These are phyloP conservation scores for Cygnus atratus DNA, from an alignment of 2,113 vertebrate species.

Conservation along the genomic window DNA sequence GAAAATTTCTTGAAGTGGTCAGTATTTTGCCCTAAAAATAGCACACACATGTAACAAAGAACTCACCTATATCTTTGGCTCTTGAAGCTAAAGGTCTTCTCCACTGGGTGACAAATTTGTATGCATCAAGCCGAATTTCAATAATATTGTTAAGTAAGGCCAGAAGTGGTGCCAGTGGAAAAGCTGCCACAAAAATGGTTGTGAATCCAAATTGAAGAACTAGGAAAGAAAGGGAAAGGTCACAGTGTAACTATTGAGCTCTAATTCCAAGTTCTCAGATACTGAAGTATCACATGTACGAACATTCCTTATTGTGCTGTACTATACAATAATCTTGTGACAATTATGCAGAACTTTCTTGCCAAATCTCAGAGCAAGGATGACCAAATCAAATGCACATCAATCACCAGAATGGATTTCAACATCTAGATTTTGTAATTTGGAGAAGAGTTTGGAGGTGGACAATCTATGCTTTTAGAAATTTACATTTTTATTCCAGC, in stretches of 20 bases:
- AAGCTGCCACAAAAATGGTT: slow-evolving; percentile 97
- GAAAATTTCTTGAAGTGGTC: not conserved
- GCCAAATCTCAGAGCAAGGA: not conserved
- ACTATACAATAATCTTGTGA: not conserved
- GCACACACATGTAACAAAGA: not conserved
- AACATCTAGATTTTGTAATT: not conserved
- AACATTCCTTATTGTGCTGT: not conserved
- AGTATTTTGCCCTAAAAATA: not conserved
- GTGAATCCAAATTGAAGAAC: slow-evolving; percentile 97
- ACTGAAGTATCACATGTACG: not conserved
- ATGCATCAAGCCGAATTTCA: slow-evolving; percentile 95
- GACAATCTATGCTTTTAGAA: not conserved
- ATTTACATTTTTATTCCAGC: not conserved
- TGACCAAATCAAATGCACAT: not conserved
- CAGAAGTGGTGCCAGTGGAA: slow-evolving; percentile 92
- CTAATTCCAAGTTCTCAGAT: not conserved
- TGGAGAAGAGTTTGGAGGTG: not conserved
- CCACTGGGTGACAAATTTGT: slow-evolving; percentile 98
- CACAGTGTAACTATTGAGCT: not conserved
- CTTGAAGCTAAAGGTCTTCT: slow-evolving; percentile 91
- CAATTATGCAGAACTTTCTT: not conserved
- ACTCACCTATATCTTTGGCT: slow-evolving; percentile 94
- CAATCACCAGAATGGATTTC: not conserved
- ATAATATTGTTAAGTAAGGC: slow-evolving; percentile 97
- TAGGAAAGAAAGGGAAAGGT: slow-evolving; percentile 44